phyloP scores from a whole-genome alignment of 1,140 invertebrate species.

The Limonius californicus region DNA sequence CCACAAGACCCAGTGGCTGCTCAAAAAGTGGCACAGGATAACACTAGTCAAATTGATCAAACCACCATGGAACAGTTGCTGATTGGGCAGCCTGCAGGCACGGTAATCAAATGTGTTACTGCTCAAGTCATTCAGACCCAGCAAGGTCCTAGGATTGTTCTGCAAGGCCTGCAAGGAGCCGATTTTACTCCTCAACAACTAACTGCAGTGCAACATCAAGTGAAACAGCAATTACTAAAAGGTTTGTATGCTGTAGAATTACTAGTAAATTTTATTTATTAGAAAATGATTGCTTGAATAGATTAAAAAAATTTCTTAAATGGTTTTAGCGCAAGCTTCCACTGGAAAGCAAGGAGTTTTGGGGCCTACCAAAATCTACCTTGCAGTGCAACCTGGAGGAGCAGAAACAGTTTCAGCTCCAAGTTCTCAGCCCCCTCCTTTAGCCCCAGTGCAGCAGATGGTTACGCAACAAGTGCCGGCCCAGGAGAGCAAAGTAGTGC shows the following conservation, averaged over 20 bases:
- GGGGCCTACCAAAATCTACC: constrained; percentile 78
- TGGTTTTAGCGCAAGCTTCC: constrained; percentile 64
- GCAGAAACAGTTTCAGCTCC: constrained; percentile 19
- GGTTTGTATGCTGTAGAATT: constrained; percentile 49
- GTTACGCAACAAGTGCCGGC: constrained; percentile 16
- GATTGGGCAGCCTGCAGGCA: constrained; percentile 75
- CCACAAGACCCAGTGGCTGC: constrained; percentile 12
- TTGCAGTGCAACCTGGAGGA: constrained; percentile 69
- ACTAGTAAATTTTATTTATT: neutral
- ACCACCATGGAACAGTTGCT: constrained; percentile 65
- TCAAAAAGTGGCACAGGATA: constrained; percentile 18
- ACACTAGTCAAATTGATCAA: constrained; percentile 45
- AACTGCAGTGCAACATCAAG: constrained; percentile 77
- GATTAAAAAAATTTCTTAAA: neutral
- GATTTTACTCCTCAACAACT: constrained; percentile 77
- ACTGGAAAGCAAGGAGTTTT: constrained; percentile 77
- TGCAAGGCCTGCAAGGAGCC: constrained; percentile 77
- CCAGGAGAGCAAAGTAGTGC: constrained; percentile 16
- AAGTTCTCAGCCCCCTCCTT: constrained; percentile 49
- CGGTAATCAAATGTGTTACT: constrained; percentile 80
- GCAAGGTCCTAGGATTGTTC: constrained; percentile 76
- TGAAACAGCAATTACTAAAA: constrained; percentile 82
- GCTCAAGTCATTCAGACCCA: constrained; percentile 77
- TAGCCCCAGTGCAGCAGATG: constrained; percentile 48
- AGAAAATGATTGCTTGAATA: neutral